Evolutionary conservation across 2,113 vertebrate species (phyloP).

Genomic region (Eulemur rufifrons): DNA sequence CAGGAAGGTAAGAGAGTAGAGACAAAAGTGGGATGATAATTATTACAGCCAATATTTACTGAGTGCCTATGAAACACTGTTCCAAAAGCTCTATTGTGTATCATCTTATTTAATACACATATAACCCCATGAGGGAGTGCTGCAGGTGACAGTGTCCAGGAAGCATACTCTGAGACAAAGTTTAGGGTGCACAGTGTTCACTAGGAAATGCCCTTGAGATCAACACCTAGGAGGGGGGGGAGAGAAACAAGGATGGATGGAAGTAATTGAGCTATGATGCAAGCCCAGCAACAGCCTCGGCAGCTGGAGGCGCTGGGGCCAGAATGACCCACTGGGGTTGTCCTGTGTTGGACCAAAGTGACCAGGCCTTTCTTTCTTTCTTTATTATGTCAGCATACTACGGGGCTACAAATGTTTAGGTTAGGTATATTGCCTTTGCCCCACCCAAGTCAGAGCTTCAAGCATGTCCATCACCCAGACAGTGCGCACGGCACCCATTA

Average conservation of each 20-base stretch:
- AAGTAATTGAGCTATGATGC: neutral
- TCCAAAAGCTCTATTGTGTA: neutral
- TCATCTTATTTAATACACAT: neutral
- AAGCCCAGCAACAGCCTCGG: neutral
- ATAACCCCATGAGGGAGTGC: neutral
- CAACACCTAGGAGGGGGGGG: neutral
- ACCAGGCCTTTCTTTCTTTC: neutral
- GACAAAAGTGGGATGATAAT: neutral
- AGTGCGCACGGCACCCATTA: no score
- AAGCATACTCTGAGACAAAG: neutral
- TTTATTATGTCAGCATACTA: no score
- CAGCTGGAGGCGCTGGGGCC: neutral
- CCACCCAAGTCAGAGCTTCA: no score
- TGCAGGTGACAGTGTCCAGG: neutral
- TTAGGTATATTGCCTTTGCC: no score
- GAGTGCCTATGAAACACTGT: neutral
- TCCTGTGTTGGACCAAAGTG: neutral
- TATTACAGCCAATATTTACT: neutral
- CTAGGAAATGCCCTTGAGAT: neutral
- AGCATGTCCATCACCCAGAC: no score
- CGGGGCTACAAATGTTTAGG: no score
- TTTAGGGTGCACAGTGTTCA: neutral
- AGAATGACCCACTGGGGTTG: neutral
- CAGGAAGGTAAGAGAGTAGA: neutral
- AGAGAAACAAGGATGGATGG: neutral